Conservation (phyloP, 2,113 vertebrate species). For the Zingel zingel region DNA sequence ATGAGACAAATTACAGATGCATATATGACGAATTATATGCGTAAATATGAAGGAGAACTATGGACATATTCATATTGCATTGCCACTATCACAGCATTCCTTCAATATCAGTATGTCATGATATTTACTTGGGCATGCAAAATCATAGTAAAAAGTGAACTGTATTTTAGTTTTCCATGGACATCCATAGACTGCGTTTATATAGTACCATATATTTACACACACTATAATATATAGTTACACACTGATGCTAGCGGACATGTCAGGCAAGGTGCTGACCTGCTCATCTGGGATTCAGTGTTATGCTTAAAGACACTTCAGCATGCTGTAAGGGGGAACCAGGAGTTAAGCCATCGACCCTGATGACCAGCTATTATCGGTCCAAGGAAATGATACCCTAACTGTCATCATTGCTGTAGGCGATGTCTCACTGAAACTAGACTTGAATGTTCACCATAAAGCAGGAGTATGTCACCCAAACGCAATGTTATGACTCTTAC, state of each 20-base stretch:
- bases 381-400: neutral
- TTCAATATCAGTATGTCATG: neutral
- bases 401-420: slow-evolving; percentile 27
- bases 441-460: slow-evolving; percentile 29
- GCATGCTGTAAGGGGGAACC: neutral
- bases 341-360: slow-evolving; percentile 21
- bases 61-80: neutral
- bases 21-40: neutral
- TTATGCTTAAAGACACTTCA: slow-evolving; percentile 22
- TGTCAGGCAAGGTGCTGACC: neutral
- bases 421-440: slow-evolving; percentile 23
- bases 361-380: slow-evolving; percentile 7
- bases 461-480: neutral
- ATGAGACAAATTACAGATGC: neutral
- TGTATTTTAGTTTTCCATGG: neutral
- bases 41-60: neutral
- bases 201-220: neutral
- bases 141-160: neutral
- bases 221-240: neutral
- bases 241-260: neutral
- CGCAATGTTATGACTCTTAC: neutral
- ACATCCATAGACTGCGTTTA: neutral
- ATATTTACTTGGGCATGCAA: neutral
- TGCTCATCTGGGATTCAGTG: slow-evolving; percentile 23
- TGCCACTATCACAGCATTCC: neutral